Percentiles rank a stretch among this genome's conserved stretches.
Evolutionary conservation across 2,888 invertebrate species (phyloP).

Genomic region (Sabellastarte sp.): DNA sequence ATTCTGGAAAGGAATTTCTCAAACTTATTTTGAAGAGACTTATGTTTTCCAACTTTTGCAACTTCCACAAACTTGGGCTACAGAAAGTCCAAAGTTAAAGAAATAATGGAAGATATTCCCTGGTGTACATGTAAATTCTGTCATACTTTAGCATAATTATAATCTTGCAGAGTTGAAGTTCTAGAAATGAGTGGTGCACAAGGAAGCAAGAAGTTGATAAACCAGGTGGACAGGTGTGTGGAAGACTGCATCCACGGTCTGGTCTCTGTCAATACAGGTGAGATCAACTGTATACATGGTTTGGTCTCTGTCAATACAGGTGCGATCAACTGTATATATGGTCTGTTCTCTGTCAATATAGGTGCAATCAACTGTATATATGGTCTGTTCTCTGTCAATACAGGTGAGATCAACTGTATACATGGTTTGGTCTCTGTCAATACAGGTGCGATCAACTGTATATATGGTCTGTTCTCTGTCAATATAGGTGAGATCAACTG

Average conservation of each 20-base stretch:
- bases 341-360: slow-evolving; percentile 49
- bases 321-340: slow-evolving; percentile 24
- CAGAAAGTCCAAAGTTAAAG: too few relatives aligned
- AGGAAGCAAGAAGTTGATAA: not conserved
- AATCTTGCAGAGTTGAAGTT: too few relatives aligned
- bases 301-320: slow-evolving; percentile 51
- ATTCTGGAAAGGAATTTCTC: too few relatives aligned
- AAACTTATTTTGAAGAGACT: too few relatives aligned
- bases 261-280: slow-evolving; percentile 44
- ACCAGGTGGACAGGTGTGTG: slow-evolving; percentile 16
- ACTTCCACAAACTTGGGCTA: too few relatives aligned
- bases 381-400: slow-evolving; percentile 18
- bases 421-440: slow-evolving; percentile 46
- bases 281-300: slow-evolving; percentile 23
- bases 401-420: slow-evolving; percentile 24
- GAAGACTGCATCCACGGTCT: slow-evolving; percentile 25
- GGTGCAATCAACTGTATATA: slow-evolving; percentile 24
- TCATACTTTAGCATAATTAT: too few relatives aligned
- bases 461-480: slow-evolving; percentile 43
- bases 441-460: slow-evolving; percentile 29
- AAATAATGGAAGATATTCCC: too few relatives aligned
- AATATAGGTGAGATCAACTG: too few relatives aligned
- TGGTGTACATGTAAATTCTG: too few relatives aligned
- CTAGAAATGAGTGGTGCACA: too few relatives aligned
- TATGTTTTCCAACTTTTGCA: too few relatives aligned